A percentile compares a stretch with the other conserved stretches of the same genome.
Conservation (phyloP, 2,888 invertebrate species). For the Drosophila colorata region DNA sequence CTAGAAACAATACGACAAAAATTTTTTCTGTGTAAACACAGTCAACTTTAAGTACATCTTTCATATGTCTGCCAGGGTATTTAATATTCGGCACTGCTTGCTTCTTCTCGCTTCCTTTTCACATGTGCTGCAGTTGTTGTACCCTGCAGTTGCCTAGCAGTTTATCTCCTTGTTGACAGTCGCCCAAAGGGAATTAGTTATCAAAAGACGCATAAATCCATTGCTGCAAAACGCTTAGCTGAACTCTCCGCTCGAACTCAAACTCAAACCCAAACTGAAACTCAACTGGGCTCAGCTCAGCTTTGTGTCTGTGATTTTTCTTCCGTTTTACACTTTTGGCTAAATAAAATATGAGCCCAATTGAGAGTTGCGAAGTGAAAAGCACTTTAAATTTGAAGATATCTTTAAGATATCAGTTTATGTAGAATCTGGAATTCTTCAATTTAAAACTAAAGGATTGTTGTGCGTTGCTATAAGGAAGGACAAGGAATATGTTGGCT, state of each 20-base stretch:
- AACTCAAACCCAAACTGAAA: background rate
- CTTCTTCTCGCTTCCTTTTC: constrained; percentile 6
- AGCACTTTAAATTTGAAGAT: constrained; percentile 16
- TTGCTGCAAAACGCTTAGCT: constrained; percentile 42
- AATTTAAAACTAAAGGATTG: too few species aligned
- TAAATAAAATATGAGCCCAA: constrained; percentile 69
- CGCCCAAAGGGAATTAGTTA: constrained; percentile 82
- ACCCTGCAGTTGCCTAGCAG: constrained; percentile 57
- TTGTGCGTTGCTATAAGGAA: too few species aligned
- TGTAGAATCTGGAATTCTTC: too few species aligned
- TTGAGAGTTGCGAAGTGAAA: constrained; percentile 28
- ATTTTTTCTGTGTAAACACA: too few species aligned
- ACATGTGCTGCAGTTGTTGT: constrained; percentile 25
- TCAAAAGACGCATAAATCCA: constrained; percentile 79
- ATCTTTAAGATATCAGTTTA: too few species aligned
- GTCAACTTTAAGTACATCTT: background rate
- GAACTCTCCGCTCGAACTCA: constrained; percentile 16
- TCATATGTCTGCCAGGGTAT: background rate
- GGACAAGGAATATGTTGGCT: too few species aligned
- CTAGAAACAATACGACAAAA: too few species aligned
- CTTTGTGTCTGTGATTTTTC: constrained; percentile 14
- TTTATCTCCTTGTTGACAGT: constrained; percentile 81
- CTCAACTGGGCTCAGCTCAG: constrained; percentile 16
- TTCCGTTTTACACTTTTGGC: constrained; percentile 23
- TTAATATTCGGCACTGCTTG: background rate